These are phyloP conservation scores for Lagria hirta DNA, from an alignment of 2,888 invertebrate species.

Conservation along the genomic window DNA sequence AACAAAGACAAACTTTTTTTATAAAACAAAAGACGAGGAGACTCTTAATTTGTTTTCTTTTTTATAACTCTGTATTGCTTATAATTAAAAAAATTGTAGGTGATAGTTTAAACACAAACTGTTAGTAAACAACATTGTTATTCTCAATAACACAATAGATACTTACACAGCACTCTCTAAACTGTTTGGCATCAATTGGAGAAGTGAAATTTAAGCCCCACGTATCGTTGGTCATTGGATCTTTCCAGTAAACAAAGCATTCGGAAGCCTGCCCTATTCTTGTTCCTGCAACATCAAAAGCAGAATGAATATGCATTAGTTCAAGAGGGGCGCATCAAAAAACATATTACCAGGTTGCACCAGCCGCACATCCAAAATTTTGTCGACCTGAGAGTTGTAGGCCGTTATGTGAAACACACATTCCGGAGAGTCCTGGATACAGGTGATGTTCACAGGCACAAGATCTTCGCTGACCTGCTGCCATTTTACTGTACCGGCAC, in stretches of 20 bases:
- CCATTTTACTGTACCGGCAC: slow-evolving; percentile 93
- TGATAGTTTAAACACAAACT: too few species aligned
- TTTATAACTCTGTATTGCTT: too few species aligned
- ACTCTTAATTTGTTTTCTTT: too few species aligned
- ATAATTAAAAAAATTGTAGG: too few species aligned
- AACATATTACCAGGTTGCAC: slow-evolving; percentile 91
- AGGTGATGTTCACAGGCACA: slow-evolving; percentile 97
- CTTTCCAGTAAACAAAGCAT: slow-evolving; percentile 99
- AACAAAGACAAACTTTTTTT: too few species aligned
- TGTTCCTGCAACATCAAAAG: slow-evolving; percentile 68
- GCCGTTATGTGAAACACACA: slow-evolving; percentile 98
- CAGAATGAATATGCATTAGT: not conserved
- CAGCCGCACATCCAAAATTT: slow-evolving; percentile 95
- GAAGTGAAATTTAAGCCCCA: slow-evolving; percentile 99
- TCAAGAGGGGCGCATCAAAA: too few species aligned
- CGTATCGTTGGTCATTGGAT: slow-evolving; percentile 94
- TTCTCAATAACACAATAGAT: slow-evolving; percentile 37
- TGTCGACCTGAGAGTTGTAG: slow-evolving; percentile 98
- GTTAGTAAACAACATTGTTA: too few species aligned
- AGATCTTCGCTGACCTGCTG: slow-evolving; percentile 97
- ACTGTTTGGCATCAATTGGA: slow-evolving; percentile 95
- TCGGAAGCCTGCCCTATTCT: slow-evolving; percentile 97
- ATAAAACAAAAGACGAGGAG: too few species aligned
- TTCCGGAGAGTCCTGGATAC: slow-evolving; percentile 94
- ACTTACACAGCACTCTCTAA: slow-evolving; percentile 96